phyloP scores from a whole-genome alignment of 2,888 invertebrate genomes.

The Sthenelais limicola region DNA sequence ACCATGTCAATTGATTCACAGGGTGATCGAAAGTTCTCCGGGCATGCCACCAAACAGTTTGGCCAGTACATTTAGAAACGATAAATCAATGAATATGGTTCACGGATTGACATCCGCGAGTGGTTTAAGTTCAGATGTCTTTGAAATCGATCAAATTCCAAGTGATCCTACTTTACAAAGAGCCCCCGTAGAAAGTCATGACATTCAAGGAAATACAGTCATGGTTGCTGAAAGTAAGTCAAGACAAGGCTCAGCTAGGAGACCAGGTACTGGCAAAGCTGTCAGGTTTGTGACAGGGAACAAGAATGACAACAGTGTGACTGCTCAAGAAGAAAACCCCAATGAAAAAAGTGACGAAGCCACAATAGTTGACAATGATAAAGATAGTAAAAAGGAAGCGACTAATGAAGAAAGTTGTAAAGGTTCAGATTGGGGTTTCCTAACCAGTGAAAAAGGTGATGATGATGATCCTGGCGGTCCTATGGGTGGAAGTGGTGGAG shows the following conservation, averaged over 20 bases:
- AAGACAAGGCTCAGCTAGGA: background rate
- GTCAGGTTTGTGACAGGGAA: constrained; percentile 34
- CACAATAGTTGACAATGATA: too few species aligned
- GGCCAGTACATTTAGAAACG: constrained; percentile 7
- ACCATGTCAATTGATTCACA: too few species aligned
- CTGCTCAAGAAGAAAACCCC: background rate
- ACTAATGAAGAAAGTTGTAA: background rate
- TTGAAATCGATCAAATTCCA: constrained; percentile 13
- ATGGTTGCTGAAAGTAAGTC: background rate
- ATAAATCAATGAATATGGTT: too few species aligned
- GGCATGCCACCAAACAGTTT: constrained; percentile 25
- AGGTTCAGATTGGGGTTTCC: background rate
- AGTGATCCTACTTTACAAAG: too few species aligned
- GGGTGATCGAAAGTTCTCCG: too few species aligned
- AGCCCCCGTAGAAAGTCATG: too few species aligned
- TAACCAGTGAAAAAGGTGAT: background rate
- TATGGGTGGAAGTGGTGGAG: background rate
- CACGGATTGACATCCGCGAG: background rate
- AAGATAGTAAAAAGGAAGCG: background rate
- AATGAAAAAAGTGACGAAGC: background rate
- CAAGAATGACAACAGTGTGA: background rate
- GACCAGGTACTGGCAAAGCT: constrained; percentile 21
- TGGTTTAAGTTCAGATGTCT: constrained; percentile 14
- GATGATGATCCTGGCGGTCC: constrained; percentile 15
- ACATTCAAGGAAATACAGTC: too few species aligned